Evolutionary conservation across 2,113 vertebrate genomes (phyloP).

Genomic region (Chaenocephalus aceratus): DNA sequence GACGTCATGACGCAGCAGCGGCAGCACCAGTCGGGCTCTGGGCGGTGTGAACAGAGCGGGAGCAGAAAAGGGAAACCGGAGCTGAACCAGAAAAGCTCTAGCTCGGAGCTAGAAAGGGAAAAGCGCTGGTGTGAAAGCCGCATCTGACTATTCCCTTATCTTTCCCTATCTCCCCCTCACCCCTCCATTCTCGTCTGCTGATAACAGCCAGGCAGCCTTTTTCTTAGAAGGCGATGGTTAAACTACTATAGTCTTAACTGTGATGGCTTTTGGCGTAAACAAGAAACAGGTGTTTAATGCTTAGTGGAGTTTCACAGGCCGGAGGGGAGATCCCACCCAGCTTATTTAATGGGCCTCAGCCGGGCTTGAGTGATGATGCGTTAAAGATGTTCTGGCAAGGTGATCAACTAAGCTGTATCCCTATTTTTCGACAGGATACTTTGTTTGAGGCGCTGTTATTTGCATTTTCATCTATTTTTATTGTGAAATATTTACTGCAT

Average conservation of each 20-base stretch:
- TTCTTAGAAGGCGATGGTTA: conserved; percentile 15
- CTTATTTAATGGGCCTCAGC: conserved; percentile 65
- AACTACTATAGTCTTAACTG: conserved; percentile 53
- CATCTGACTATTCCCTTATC: conserved; percentile 3
- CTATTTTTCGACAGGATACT: conserved; percentile 60
- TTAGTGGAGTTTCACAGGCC: conserved; percentile 51
- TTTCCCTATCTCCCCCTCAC: neutral
- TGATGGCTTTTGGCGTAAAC: conserved; percentile 41
- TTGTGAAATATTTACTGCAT: neutral
- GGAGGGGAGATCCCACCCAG: conserved; percentile 22
- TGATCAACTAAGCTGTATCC: conserved; percentile 60
- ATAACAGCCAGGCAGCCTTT: conserved; percentile 8
- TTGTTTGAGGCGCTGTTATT: conserved; percentile 10
- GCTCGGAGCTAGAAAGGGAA: no score
- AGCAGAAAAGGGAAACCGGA: no score
- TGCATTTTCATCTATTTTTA: neutral
- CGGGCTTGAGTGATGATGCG: conserved; percentile 71
- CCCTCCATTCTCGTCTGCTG: conserved; percentile 10
- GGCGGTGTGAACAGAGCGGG: no score
- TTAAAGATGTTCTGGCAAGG: conserved; percentile 72
- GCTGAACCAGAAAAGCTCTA: no score
- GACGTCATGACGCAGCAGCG: no score
- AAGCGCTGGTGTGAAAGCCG: no score
- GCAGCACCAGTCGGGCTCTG: no score
- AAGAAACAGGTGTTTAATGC: conserved; percentile 73